These are phyloP conservation scores for Palythoa caribaeorum DNA, from an alignment of 92 coral and sea anemone species.

Conservation along the genomic window DNA sequence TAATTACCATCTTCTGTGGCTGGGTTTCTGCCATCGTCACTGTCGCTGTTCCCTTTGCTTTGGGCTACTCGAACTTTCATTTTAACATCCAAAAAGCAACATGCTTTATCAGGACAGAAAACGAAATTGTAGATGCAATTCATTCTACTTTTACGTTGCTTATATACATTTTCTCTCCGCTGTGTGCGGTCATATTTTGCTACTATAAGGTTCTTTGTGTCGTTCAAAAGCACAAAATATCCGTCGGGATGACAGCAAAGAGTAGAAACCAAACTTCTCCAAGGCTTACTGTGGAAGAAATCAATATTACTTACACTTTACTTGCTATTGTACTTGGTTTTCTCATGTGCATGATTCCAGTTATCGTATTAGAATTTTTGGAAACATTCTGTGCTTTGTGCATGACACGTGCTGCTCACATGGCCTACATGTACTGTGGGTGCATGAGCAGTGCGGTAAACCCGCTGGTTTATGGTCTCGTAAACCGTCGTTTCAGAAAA, in stretches of 20 bases:
- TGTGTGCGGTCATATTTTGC: slow-evolving; percentile 27
- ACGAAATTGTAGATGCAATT: slow-evolving; percentile 7
- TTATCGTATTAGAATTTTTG: slow-evolving; percentile 26
- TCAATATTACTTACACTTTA: slow-evolving; percentile 29
- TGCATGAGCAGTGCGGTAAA: slow-evolving; percentile 35
- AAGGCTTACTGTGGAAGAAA: slow-evolving; percentile 31
- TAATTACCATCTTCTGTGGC: background rate
- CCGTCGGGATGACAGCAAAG: background rate
- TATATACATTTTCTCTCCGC: slow-evolving; percentile 20
- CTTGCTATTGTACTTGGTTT: slow-evolving; percentile 31
- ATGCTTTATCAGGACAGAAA: slow-evolving; percentile 11
- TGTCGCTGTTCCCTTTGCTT: slow-evolving; percentile 1
- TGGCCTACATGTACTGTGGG: slow-evolving; percentile 44
- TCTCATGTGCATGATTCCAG: slow-evolving; percentile 33
- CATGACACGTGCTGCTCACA: slow-evolving; percentile 43
- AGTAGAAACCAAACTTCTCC: background rate
- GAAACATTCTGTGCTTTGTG: slow-evolving; percentile 39
- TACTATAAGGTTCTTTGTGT: slow-evolving; percentile 17
- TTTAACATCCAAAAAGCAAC: slow-evolving; percentile 18
- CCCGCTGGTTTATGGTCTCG: slow-evolving; percentile 48
- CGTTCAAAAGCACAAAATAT: slow-evolving; percentile 12
- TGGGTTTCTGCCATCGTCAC: slow-evolving; percentile 22
- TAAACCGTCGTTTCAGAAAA: slow-evolving; percentile 37
- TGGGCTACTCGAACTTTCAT: slow-evolving; percentile 34
- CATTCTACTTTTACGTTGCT: slow-evolving; percentile 25